Conservation (phyloP, 2,888 invertebrate species). For the Mythimna albipuncta region DNA sequence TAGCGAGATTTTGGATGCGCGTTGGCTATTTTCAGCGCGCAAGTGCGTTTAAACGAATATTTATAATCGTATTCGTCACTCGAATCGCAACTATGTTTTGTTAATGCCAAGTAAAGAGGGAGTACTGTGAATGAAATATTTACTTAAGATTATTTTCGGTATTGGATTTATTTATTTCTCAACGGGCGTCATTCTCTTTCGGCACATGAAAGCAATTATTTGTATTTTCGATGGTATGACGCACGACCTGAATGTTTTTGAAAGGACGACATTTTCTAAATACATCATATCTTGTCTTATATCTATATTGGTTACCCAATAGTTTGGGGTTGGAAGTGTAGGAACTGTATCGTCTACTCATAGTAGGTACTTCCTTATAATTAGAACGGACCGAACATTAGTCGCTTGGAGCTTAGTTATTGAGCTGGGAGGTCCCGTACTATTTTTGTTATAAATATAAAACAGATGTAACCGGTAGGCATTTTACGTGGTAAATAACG, state of each 20-base stretch:
- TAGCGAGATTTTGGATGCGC: slow-evolving; percentile 75
- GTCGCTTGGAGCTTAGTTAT: neutral
- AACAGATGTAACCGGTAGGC: neutral
- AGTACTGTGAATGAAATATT: slow-evolving; percentile 82
- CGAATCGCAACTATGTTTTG: slow-evolving; percentile 82
- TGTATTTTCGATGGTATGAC: slow-evolving; percentile 83
- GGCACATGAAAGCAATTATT: slow-evolving; percentile 86
- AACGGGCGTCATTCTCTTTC: slow-evolving; percentile 82
- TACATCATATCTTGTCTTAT: slow-evolving; percentile 27
- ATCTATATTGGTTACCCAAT: slow-evolving; percentile 12
- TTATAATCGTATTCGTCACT: slow-evolving; percentile 87
- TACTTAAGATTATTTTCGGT: slow-evolving; percentile 85
- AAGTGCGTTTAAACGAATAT: slow-evolving; percentile 80
- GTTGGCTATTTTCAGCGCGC: slow-evolving; percentile 78
- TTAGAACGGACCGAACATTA: too few relatives aligned
- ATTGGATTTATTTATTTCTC: slow-evolving; percentile 82
- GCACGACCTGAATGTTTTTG: slow-evolving; percentile 83
- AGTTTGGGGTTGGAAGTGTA: neutral
- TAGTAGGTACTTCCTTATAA: too few relatives aligned
- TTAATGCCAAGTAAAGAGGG: slow-evolving; percentile 83
- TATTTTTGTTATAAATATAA: neutral
- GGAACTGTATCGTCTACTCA: too few relatives aligned
- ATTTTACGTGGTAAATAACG: neutral
- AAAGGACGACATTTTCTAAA: slow-evolving; percentile 72
- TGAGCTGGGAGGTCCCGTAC: neutral